Base-by-base conservation (phyloP, 1,140 invertebrate species). In the Caenorhabditis elegans region DNA sequence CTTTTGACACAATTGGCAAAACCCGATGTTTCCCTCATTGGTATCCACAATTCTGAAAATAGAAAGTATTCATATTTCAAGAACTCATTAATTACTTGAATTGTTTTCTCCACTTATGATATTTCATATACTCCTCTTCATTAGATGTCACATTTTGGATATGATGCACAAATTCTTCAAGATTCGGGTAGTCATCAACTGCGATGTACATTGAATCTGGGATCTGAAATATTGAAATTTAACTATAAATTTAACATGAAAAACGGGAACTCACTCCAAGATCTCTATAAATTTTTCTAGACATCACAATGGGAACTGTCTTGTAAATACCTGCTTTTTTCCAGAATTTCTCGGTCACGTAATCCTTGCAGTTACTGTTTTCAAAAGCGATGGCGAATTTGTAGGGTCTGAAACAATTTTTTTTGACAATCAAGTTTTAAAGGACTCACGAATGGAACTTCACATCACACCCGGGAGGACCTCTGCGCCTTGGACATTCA, bases 381-480 rank as follows among this genome's bases (percentile, higher is more conserved):
- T 97, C 95, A 89, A 98, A 98, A 0, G 96, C 95, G 65, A 98
- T 92, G 90, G 98, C 98, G 91, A 98, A 98, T 90, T 98, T 98
- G 91, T 98, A 98, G 77, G 96, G 94, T 70, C 92, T 93, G 87
- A 96, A 94, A 19, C 98, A 92, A 48, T 24, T 51, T 47, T 26
- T 76, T 76, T 76, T 28, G n/a, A n/a, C n/a, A n/a, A n/a, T n/a
- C n/a, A 6, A 24, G 22, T 51, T 48, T 48, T 48, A n/a, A 5
- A 19, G 3, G 11, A n/a, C 15, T 60, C 11, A 60, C 53, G 3
- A 17, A 2, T 60, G 28, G 0, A 60, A 34, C 13, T 34, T 60
- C 53, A 31, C 53, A 3, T 60, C 53, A 60, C 53, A 60, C 26
- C 28, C 53, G 15, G 31, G 19, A 0, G 5, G 4, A 8, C 0